Evolutionary conservation across 1,140 invertebrate species (phyloP).

Genomic region (Holotrichia oblita): DNA sequence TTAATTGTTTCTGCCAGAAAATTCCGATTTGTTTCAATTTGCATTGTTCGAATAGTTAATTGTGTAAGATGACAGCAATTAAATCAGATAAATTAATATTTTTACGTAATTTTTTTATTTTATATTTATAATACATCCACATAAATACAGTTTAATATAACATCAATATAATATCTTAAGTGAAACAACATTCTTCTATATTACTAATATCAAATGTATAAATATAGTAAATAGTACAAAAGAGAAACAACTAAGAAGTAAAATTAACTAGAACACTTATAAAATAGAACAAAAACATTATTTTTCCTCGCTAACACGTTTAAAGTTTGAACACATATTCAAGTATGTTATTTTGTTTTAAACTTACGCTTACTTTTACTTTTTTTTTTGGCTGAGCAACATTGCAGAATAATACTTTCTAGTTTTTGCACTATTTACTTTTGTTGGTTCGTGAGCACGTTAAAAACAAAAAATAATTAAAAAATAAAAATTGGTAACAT

Average conservation of each 20-base stretch:
- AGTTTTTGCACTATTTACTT: conserved; percentile 8
- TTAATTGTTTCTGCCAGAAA: no score
- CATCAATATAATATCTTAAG: conserved; percentile 6
- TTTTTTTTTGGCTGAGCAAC: neutral
- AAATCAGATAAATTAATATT: no score
- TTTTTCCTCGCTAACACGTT: no score
- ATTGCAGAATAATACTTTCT: neutral
- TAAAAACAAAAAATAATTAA: no score
- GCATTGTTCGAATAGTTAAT: no score
- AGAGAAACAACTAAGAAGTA: neutral
- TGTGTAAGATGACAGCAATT: no score
- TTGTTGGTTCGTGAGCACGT: neutral
- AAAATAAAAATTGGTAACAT: neutral
- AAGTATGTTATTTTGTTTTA: no score
- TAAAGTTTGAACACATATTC: no score
- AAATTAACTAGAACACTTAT: no score
- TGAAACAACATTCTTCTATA: neutral
- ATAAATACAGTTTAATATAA: neutral
- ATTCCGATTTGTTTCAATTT: no score
- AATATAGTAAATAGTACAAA: conserved; percentile 9
- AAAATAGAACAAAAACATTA: no score
- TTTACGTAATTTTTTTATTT: neutral
- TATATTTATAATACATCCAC: conserved; percentile 2
- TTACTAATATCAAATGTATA: conserved; percentile 8
- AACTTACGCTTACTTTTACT: neutral